These are phyloP conservation scores for Folsomia candida DNA, from an alignment of 2,888 invertebrate species.

Conservation along the genomic window DNA sequence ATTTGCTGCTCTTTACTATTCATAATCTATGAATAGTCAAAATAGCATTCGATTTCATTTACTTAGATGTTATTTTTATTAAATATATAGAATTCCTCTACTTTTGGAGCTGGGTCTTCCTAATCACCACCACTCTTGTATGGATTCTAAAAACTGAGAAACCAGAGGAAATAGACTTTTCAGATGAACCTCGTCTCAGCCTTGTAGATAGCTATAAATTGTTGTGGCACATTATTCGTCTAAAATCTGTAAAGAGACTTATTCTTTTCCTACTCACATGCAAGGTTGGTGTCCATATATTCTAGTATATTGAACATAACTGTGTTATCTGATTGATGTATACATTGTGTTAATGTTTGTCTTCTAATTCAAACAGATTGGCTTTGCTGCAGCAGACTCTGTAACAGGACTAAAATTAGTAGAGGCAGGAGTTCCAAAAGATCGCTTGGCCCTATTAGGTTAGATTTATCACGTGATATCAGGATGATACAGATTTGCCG, in stretches of 20 bases:
- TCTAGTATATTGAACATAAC: constrained; percentile 13
- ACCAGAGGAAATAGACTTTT: constrained; percentile 57
- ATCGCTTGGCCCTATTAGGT: constrained; percentile 89
- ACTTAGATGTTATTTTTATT: not conserved
- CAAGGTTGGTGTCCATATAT: constrained; percentile 64
- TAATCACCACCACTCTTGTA: constrained; percentile 84
- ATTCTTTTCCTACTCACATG: constrained; percentile 80
- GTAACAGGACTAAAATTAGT: constrained; percentile 92
- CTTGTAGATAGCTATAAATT: constrained; percentile 75
- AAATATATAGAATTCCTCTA: constrained; percentile 76
- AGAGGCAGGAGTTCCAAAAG: constrained; percentile 93
- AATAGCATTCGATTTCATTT: too few species aligned
- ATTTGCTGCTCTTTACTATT: too few species aligned
- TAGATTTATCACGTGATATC: too few species aligned
- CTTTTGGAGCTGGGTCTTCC: constrained; percentile 92
- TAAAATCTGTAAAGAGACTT: constrained; percentile 76
- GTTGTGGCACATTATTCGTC: constrained; percentile 75
- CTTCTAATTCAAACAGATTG: too few species aligned
- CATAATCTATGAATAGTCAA: too few species aligned
- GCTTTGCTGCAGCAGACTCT: constrained; percentile 93
- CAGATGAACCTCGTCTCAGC: constrained; percentile 54
- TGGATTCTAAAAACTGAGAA: constrained; percentile 82
- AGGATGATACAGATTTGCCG: too few species aligned
- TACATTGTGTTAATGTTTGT: too few species aligned
- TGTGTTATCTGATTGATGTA: not conserved